A percentile compares a stretch with the other conserved stretches of the same genome.
phyloP scores from a whole-genome alignment of 2,888 invertebrate species.

The Criorhina ranunculi region DNA sequence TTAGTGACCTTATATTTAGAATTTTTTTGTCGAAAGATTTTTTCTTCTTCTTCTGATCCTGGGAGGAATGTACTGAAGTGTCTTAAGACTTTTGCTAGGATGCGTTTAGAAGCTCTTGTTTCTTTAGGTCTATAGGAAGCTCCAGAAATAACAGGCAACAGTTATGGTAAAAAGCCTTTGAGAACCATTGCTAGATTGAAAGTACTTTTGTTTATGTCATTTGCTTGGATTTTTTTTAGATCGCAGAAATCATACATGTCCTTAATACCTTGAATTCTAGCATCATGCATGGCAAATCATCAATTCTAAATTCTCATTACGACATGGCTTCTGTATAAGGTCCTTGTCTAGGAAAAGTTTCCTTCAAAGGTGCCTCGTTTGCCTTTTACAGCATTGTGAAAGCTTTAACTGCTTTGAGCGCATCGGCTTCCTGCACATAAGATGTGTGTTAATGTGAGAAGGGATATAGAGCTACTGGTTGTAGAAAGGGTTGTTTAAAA shows the following conservation, averaged over 20 bases:
- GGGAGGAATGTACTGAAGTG: neutral
- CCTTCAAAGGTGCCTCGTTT: neutral
- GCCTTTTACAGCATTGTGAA: no score
- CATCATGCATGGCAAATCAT: neutral
- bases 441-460: neutral
- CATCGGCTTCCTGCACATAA: neutral
- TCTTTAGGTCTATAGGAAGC: no score
- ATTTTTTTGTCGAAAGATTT: neutral
- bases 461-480: neutral
- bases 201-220: no score
- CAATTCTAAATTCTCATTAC: neutral
- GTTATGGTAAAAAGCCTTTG: no score
- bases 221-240: neutral
- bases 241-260: neutral
- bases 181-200: no score
- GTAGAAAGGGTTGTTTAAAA: conserved; percentile 15
- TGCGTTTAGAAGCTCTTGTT: no score
- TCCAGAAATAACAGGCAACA: no score
- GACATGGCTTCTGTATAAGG: neutral
- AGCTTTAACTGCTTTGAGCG: conserved; percentile 5
- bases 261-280: neutral
- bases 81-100: no score
- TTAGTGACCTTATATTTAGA: neutral
- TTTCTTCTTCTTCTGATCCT: neutral
- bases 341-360: neutral